Conservation (phyloP, 2,888 invertebrate species). For the Colletes collaris region DNA sequence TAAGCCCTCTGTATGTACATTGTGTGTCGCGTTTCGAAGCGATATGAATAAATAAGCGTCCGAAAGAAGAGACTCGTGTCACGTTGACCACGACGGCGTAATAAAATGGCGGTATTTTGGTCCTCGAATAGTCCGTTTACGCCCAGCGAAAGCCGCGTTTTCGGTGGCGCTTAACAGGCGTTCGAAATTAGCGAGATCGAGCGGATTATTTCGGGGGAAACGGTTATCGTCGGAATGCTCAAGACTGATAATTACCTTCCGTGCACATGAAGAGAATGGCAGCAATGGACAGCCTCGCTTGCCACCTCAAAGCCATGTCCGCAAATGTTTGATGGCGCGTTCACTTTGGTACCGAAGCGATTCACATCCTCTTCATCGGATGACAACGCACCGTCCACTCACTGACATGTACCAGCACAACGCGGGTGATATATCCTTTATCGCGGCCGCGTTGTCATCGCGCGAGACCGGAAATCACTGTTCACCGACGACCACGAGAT, state of each 20-base stretch:
- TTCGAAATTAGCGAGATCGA: no score
- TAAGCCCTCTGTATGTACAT: no score
- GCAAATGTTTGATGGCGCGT: constrained; percentile 64
- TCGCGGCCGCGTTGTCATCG: constrained; percentile 26
- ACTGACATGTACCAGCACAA: constrained; percentile 46
- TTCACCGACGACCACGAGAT: neutral
- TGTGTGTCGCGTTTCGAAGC: no score
- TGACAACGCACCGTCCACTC: constrained; percentile 54
- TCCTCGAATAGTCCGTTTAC: neutral
- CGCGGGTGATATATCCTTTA: constrained; percentile 36
- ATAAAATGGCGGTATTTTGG: no score
- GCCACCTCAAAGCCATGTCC: constrained; percentile 83
- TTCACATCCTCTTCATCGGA: constrained; percentile 65
- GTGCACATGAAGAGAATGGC: constrained; percentile 82
- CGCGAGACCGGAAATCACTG: constrained; percentile 3
- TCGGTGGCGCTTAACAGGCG: no score
- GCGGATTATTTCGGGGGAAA: no score
- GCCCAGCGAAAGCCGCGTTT: no score
- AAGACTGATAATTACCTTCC: constrained; percentile 76
- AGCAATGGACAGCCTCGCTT: constrained; percentile 81
- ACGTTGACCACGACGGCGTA: no score
- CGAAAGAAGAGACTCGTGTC: no score
- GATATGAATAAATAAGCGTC: no score
- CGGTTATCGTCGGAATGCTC: neutral
- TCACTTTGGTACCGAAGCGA: constrained; percentile 69